Evolutionary conservation across 2,888 invertebrate species (phyloP).

Genomic region (Caenorhabditis afra): DNA sequence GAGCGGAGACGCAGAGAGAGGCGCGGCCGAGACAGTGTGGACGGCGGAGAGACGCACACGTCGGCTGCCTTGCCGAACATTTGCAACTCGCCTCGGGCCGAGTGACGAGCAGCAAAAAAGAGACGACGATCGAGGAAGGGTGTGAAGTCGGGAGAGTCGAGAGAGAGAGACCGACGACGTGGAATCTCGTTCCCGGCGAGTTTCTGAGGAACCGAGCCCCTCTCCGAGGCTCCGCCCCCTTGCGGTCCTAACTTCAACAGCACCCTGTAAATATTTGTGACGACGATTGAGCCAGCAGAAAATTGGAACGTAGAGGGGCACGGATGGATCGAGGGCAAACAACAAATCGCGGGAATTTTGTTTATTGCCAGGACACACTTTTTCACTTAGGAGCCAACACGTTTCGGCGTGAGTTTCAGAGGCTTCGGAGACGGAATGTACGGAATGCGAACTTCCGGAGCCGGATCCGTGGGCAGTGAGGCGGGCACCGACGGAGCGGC

Average conservation of each 20-base stretch:
- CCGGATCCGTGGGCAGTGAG: constrained; percentile 25
- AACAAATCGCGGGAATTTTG: constrained; percentile 22
- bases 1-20: constrained; percentile 24
- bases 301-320: constrained; percentile 22
- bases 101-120: constrained; percentile 14
- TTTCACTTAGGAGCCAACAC: constrained; percentile 61
- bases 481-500: constrained; percentile 8
- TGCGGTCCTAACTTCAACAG: neutral
- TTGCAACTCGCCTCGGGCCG: constrained; percentile 25
- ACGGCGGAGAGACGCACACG: constrained; percentile 34
- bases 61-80: constrained; percentile 19
- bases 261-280: constrained; percentile 36
- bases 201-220: neutral
- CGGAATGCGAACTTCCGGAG: constrained; percentile 65
- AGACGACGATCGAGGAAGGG: constrained; percentile 16
- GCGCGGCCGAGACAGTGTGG: constrained; percentile 1
- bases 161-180: neutral
- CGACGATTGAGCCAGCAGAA: neutral
- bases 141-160: constrained; percentile 4
- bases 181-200: neutral
- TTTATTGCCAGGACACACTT: constrained; percentile 31
- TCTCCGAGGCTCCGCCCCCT: neutral
- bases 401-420: constrained; percentile 66
- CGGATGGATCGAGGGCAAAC: constrained; percentile 18
- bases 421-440: constrained; percentile 69